Evolutionary conservation across 2,113 vertebrate species (phyloP), one percentile per base, ranked within the genome.

Genomic region (Tonatia bakeri): DNA sequence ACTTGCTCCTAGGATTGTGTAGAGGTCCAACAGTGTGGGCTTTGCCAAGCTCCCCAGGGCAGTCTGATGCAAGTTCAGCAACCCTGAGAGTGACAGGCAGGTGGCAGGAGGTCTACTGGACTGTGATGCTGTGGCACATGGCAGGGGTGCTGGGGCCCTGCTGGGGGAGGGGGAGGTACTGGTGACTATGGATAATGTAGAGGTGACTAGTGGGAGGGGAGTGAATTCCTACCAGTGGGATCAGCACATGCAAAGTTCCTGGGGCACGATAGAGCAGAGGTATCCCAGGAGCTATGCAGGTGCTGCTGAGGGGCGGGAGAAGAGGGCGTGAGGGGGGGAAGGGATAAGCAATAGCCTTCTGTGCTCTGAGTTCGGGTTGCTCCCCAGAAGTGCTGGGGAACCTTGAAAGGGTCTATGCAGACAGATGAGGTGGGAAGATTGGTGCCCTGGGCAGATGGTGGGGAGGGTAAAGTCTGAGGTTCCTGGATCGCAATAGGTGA

Each of bases 31-130:
- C 38, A 38, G 1, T 54, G 56, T 13, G 69, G 59, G 77, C 33
- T 33, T 59, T 36, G n/a, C 65, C 28, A n/a, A 38, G n/a, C 33
- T 47, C 12, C 65, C 33, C n/a, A 26, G 47, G 92, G 79, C 36
- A 31, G 54, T 38, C 33, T 8, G 43, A 26, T 16, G 31, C 26
- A 61, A 54, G 54, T 59, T 10, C 2, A 38, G 76, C 28, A 17
- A 24, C 65, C 22, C 50, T 0, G 61, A 59, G 45, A 8, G n/a
- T 38, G 31, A 19, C 7, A 45, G 31, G 92, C 94, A 54, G 43
- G 28, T 0, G 10, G 31, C 38, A 24, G 28, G 6, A 0, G 26
- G 54, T 72, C 45, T 43, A 0, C 40, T 2, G 0, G 9, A 3
- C 79, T 13, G 7, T 0, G 38, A 52, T 28, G 28, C 6, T 4